Conservation (phyloP, 2,888 invertebrate genomes). For the Lasioglossum leucozonium region DNA sequence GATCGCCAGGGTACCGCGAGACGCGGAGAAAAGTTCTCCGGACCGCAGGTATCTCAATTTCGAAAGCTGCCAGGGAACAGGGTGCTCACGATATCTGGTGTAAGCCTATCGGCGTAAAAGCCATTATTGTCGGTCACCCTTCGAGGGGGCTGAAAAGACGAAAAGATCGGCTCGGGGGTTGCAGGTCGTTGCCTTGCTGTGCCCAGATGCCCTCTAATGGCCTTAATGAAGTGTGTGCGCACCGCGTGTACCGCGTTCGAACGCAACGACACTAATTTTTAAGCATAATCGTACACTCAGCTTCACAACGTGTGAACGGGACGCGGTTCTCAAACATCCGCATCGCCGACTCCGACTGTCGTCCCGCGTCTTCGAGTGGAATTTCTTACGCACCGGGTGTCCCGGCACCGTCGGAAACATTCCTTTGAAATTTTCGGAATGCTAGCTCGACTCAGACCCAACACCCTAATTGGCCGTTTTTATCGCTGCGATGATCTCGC, state of each 20-base stretch:
- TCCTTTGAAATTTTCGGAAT: slow-evolving; percentile 53
- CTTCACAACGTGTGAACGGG: slow-evolving; percentile 84
- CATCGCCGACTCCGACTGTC: slow-evolving; percentile 34
- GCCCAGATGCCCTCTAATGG: slow-evolving; percentile 82
- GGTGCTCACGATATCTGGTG: slow-evolving; percentile 60
- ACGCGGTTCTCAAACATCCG: slow-evolving; percentile 74
- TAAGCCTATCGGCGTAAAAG: slow-evolving; percentile 69
- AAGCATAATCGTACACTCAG: slow-evolving; percentile 84
- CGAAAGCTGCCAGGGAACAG: slow-evolving; percentile 45
- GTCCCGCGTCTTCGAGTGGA: slow-evolving; percentile 55
- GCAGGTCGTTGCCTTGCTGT: slow-evolving; percentile 68
- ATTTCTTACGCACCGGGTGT: slow-evolving; percentile 58
- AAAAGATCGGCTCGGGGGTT: slow-evolving; percentile 66
- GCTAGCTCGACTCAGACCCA: slow-evolving; percentile 18
- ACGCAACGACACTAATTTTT: slow-evolving; percentile 83
- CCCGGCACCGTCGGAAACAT: slow-evolving; percentile 24
- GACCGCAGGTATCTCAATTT: slow-evolving; percentile 65
- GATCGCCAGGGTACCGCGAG: neutral
- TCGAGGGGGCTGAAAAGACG: slow-evolving; percentile 64
- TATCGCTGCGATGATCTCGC: slow-evolving; percentile 13
- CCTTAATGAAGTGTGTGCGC: slow-evolving; percentile 84
- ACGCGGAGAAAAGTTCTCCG: slow-evolving; percentile 21
- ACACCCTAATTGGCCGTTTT: slow-evolving; percentile 45
- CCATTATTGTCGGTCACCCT: slow-evolving; percentile 69
- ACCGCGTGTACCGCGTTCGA: slow-evolving; percentile 74